Conservation (phyloP, 2,888 invertebrate genomes). For the Melanchra persicariae region DNA sequence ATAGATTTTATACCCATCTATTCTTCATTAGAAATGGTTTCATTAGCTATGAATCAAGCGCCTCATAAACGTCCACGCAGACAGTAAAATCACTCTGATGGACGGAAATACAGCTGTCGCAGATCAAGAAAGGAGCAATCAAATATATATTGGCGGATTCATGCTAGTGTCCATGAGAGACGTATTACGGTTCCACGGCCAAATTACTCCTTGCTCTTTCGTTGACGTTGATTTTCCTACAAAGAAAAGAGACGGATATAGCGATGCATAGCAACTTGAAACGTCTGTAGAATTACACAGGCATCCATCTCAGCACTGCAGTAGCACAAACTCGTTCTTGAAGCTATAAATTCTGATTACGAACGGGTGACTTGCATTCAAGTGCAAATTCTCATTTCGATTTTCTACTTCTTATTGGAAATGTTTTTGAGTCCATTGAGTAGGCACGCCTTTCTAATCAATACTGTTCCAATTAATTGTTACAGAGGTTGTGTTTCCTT, state of each 20-base stretch:
- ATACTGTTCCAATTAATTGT: constrained; percentile 43
- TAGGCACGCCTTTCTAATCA: constrained; percentile 55
- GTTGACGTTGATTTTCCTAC: constrained; percentile 16
- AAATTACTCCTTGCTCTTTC: constrained; percentile 42
- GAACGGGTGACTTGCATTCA: constrained; percentile 74
- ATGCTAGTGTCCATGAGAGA: constrained; percentile 35
- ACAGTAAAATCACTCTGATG: constrained; percentile 39
- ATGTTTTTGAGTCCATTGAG: constrained; percentile 62
- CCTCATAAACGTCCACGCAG: constrained; percentile 48
- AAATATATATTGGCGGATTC: constrained; percentile 42
- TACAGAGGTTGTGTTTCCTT: not conserved
- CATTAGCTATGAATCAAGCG: constrained; percentile 60
- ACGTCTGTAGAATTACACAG: constrained; percentile 66
- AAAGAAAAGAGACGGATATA: constrained; percentile 45
- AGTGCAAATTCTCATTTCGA: constrained; percentile 79
- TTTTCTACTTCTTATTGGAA: constrained; percentile 70
- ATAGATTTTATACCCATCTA: constrained; percentile 28
- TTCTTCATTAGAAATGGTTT: constrained; percentile 53
- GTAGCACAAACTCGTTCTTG: constrained; percentile 74
- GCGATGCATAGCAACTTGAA: constrained; percentile 39
- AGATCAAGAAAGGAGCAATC: constrained; percentile 51
- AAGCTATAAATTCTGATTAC: constrained; percentile 82
- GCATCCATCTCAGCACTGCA: constrained; percentile 72
- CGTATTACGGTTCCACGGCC: constrained; percentile 18
- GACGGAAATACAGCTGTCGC: constrained; percentile 37